Conservation (phyloP, 2,797 vertebrate species). For the Delichon dasypus region DNA sequence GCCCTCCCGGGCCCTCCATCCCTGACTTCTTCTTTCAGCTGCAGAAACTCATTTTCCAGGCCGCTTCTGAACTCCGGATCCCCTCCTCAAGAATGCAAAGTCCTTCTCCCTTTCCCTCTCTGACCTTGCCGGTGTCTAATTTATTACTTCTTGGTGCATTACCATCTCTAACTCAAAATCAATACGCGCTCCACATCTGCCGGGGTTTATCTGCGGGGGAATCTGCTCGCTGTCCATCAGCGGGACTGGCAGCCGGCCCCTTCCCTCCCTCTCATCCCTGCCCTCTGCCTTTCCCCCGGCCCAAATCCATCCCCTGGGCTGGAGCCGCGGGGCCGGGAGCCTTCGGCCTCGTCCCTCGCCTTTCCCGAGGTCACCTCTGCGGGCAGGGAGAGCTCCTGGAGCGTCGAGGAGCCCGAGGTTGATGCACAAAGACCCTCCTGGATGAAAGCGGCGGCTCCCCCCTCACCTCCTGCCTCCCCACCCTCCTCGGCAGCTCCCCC, state of each 20-base stretch:
- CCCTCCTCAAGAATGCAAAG: slow-evolving; percentile 66
- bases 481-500: slow-evolving; percentile 31
- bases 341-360: background rate
- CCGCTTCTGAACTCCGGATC: slow-evolving; percentile 73
- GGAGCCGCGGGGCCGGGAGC: background rate
- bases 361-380: slow-evolving; percentile 21
- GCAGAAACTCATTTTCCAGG: slow-evolving; percentile 51
- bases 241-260: background rate
- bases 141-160: slow-evolving; percentile 80
- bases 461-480: background rate
- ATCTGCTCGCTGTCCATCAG: slow-evolving; percentile 64
- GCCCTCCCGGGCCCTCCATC: fast-evolving
- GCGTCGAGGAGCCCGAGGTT: background rate
- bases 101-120: slow-evolving; percentile 44
- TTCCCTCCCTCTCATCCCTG: background rate
- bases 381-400: background rate
- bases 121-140: slow-evolving; percentile 80
- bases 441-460: background rate
- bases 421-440: slow-evolving; percentile 42
- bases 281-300: slow-evolving; percentile 20
- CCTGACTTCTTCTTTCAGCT: background rate
- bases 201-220: slow-evolving; percentile 79
- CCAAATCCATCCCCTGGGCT: background rate
- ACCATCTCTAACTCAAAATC: slow-evolving; percentile 83
- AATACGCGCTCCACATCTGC: slow-evolving; percentile 79